Conservation (phyloP, 1,140 invertebrate species). For the Protaetia brevitarsis region DNA sequence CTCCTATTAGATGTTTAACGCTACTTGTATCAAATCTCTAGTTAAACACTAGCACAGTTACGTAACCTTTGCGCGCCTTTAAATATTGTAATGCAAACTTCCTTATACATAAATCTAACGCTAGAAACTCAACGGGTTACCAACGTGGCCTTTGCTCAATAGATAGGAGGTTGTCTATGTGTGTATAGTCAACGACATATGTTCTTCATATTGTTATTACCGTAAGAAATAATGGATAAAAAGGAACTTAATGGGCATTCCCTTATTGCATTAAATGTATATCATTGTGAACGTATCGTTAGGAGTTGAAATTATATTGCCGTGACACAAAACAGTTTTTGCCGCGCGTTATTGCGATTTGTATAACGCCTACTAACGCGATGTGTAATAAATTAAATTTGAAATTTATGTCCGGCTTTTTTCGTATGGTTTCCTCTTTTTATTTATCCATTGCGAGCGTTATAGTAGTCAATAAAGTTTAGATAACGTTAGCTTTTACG, state of each 20-base stretch:
- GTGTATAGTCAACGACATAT: constrained; percentile 5
- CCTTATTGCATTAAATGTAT: constrained; percentile 11
- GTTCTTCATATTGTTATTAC: constrained; percentile 14
- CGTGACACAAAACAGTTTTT: constrained; percentile 14
- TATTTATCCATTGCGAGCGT: neutral
- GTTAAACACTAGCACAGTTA: constrained; percentile 7
- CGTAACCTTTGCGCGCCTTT: neutral
- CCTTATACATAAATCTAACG: constrained; percentile 9
- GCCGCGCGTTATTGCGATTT: neutral
- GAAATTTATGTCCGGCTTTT: constrained; percentile 17
- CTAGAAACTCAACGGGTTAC: constrained; percentile 13
- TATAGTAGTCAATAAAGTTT: constrained; percentile 1
- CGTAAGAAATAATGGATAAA: constrained; percentile 9
- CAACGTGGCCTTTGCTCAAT: neutral
- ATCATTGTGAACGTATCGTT: constrained; percentile 18
- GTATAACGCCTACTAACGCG: constrained; percentile 9
- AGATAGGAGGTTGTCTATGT: no score
- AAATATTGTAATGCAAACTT: constrained; percentile 15
- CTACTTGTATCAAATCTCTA: neutral
- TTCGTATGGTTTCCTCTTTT: neutral
- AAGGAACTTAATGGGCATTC: constrained; percentile 2
- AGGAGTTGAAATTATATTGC: constrained; percentile 14
- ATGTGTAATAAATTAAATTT: constrained; percentile 14
- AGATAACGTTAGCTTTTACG: neutral
- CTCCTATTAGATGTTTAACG: neutral